phyloP scores from a whole-genome alignment of 2,888 invertebrate genomes.

The Diadromus collaris region DNA sequence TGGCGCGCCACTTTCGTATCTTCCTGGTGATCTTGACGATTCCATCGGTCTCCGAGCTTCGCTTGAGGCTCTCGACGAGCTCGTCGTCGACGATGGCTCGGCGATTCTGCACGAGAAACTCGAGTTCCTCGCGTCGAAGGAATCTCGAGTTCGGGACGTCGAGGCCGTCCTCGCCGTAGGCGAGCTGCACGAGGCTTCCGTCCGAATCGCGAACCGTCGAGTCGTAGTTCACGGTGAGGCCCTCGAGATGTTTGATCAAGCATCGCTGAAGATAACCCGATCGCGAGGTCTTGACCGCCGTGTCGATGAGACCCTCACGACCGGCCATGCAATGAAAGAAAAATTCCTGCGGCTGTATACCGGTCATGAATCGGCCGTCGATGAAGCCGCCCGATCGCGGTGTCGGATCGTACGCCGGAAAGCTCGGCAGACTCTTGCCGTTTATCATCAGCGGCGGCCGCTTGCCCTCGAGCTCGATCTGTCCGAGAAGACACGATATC shows the following conservation, averaged over 20 bases:
- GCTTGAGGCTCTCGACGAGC: slow-evolving; percentile 83
- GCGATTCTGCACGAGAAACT: slow-evolving; percentile 92
- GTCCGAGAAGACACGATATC: slow-evolving; percentile 98
- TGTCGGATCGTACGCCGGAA: slow-evolving; percentile 91
- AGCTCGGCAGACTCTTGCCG: slow-evolving; percentile 96
- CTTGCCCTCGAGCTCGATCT: slow-evolving; percentile 99
- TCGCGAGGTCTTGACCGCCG: slow-evolving; percentile 99
- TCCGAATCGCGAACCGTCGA: slow-evolving; percentile 96
- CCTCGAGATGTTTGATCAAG: slow-evolving; percentile 98
- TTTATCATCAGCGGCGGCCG: slow-evolving; percentile 97
- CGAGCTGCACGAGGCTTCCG: slow-evolving; percentile 92
- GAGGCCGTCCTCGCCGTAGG: slow-evolving; percentile 96
- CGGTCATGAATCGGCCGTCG: slow-evolving; percentile 97
- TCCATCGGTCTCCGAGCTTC: slow-evolving; percentile 81
- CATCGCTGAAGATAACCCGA: slow-evolving; percentile 95
- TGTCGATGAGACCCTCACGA: slow-evolving; percentile 99
- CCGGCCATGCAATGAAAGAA: slow-evolving; percentile 99
- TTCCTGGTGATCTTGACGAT: slow-evolving; percentile 83
- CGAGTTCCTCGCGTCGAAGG: slow-evolving; percentile 87
- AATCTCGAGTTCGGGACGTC: slow-evolving; percentile 95
- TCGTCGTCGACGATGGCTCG: slow-evolving; percentile 84
- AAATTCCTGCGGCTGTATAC: slow-evolving; percentile 98
- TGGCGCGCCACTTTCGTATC: slow-evolving; percentile 84
- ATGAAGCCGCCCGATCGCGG: slow-evolving; percentile 98
- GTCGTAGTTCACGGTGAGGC: slow-evolving; percentile 93